Evolutionary conservation across 2,888 invertebrate species (phyloP).

Genomic region (Myopa tessellatipennis): DNA sequence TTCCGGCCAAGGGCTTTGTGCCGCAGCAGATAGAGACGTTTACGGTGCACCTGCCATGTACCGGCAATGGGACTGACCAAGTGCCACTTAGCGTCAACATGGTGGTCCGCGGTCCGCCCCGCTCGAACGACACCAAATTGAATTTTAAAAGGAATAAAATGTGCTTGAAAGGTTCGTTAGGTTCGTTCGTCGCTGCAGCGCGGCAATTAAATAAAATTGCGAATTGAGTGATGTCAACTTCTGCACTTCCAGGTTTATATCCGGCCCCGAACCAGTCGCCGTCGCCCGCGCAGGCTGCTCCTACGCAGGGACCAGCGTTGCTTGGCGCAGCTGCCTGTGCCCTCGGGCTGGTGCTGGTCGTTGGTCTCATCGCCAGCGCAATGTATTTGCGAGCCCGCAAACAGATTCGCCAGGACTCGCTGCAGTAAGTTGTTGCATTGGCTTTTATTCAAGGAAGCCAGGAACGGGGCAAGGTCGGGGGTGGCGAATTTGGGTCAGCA

Average conservation of each 20-base stretch:
- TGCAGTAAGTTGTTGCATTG: constrained; percentile 63
- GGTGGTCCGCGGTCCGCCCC: constrained; percentile 80
- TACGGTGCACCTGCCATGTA: constrained; percentile 84
- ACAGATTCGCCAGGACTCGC: constrained; percentile 66
- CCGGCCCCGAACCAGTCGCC: constrained; percentile 80
- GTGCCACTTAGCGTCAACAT: constrained; percentile 84
- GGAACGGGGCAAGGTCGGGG: neutral
- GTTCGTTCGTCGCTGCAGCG: neutral
- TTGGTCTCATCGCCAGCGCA: constrained; percentile 66
- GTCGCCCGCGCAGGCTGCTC: constrained; percentile 76
- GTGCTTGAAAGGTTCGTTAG: constrained; percentile 78
- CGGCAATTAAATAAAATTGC: constrained; percentile 23
- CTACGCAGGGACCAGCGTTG: constrained; percentile 75
- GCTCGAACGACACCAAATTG: constrained; percentile 79
- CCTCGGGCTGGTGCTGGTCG: constrained; percentile 70
- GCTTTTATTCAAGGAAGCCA: neutral
- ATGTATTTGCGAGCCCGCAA: constrained; percentile 68
- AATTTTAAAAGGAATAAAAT: constrained; percentile 88
- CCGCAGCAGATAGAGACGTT: constrained; percentile 83
- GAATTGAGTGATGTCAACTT: constrained; percentile 23
- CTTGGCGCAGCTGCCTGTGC: constrained; percentile 87
- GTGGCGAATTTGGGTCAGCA: neutral
- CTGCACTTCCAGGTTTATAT: constrained; percentile 62
- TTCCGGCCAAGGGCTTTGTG: constrained; percentile 82
- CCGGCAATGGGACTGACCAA: constrained; percentile 83